Evolutionary conservation across 2,113 vertebrate species (phyloP).

Genomic region (Hippocampus guttulatus): DNA sequence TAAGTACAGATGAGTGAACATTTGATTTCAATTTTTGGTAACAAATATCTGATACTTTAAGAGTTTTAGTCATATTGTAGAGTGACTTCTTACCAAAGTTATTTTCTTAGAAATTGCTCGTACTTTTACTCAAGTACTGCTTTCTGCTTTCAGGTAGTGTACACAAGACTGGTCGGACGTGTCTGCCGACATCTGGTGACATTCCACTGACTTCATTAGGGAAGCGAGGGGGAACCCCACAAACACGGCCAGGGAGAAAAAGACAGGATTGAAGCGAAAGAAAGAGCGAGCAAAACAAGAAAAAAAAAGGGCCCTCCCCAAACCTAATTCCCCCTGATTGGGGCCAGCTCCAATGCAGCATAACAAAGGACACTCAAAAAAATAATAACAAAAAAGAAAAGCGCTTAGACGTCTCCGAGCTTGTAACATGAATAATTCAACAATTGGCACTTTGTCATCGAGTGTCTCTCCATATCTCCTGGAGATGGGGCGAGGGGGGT

Average conservation of each 20-base stretch:
- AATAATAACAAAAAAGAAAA: slow-evolving; percentile 18
- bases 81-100: no score
- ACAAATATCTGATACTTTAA: no score
- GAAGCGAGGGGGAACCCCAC: slow-evolving; percentile 55
- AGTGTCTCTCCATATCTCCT: slow-evolving; percentile 52
- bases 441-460: slow-evolving; percentile 47
- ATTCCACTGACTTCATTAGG: slow-evolving; percentile 68
- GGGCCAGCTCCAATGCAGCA: slow-evolving; percentile 44
- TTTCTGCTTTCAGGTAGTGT: not conserved
- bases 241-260: slow-evolving; percentile 62
- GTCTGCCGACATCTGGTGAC: slow-evolving; percentile 56
- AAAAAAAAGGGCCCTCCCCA: slow-evolving; percentile 50
- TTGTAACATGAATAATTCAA: slow-evolving; percentile 69
- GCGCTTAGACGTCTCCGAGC: slow-evolving; percentile 60
- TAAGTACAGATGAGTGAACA: no score
- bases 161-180: slow-evolving; percentile 10
- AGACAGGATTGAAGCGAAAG: slow-evolving; percentile 53
- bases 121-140: not conserved
- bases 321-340: slow-evolving; percentile 68
- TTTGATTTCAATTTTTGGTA: no score
- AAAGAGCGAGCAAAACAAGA: slow-evolving; percentile 44
- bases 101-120: not conserved
- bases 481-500: slow-evolving; percentile 25
- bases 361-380: slow-evolving; percentile 51
- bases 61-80: no score